Percentiles rank a stretch among this genome's conserved stretches.
Conservation (phyloP, 2,888 invertebrate genomes). For the Tenthredo scrophulariae region DNA sequence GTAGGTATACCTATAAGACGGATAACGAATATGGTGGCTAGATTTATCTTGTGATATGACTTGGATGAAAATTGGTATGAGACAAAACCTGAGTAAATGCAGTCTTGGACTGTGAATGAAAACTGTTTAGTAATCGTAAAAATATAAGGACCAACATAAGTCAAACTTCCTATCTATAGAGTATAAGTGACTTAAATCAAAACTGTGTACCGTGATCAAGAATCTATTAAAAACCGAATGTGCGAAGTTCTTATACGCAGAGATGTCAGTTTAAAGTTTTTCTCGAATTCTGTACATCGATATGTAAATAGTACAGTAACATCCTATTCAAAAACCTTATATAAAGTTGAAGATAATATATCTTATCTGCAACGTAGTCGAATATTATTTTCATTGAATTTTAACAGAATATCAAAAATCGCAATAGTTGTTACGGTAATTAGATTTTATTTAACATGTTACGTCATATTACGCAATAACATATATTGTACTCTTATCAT, state of each 20-base stretch:
- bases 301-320: constrained; percentile 29
- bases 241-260: not conserved
- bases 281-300: not conserved
- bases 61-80: constrained; percentile 18
- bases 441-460: not conserved
- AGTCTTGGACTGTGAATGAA: not conserved
- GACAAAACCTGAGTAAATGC: constrained; percentile 12
- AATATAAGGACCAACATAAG: constrained; percentile 19
- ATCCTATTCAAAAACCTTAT: not conserved
- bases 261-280: not conserved
- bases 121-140: not conserved
- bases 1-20: not conserved
- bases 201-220: not conserved
- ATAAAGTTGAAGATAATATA: not conserved
- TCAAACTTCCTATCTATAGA: constrained; percentile 20
- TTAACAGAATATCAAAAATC: not conserved
- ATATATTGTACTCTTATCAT: not conserved
- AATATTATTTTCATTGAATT: not conserved
- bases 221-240: not conserved
- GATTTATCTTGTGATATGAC: constrained; percentile 32
- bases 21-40: constrained; percentile 4
- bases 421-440: not conserved
- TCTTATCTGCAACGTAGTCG: not conserved
- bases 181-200: constrained; percentile 23
- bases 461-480: not conserved